Evolutionary conservation across 2,797 vertebrate genomes (phyloP).

Genomic region (Labeo calbasu): DNA sequence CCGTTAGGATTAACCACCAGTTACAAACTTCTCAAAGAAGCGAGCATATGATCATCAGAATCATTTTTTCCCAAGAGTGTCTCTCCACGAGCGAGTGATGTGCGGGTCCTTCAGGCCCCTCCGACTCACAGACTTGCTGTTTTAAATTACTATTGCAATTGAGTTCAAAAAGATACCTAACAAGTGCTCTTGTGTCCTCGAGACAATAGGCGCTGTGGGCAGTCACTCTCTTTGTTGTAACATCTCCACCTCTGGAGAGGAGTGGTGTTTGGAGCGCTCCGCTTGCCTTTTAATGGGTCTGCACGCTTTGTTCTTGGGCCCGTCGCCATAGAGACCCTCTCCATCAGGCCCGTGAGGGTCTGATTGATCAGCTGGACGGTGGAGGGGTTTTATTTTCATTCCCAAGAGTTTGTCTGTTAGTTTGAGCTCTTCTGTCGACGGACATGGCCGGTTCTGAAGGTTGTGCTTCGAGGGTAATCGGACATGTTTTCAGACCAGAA

Average conservation of each 20-base stretch:
- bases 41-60: background rate
- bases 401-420: background rate
- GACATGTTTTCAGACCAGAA: slow-evolving; percentile 16
- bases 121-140: background rate
- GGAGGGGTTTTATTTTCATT: slow-evolving; percentile 30
- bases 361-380: slow-evolving; percentile 57
- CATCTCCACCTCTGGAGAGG: slow-evolving; percentile 60
- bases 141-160: slow-evolving; percentile 43
- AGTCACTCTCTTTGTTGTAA: slow-evolving; percentile 37
- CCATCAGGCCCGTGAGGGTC: slow-evolving; percentile 51
- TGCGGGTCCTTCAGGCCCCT: background rate
- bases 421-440: slow-evolving; percentile 8
- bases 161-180: slow-evolving; percentile 26
- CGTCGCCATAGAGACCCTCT: slow-evolving; percentile 73
- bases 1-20: slow-evolving; percentile 21
- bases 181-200: slow-evolving; percentile 30
- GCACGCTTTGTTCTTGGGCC: slow-evolving; percentile 63
- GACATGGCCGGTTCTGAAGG: slow-evolving; percentile 43
- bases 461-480: slow-evolving; percentile 35
- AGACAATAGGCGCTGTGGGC: slow-evolving; percentile 49
- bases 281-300: slow-evolving; percentile 72
- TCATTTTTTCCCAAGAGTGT: background rate
- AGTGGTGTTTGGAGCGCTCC: slow-evolving; percentile 66
- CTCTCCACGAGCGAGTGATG: background rate
- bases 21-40: background rate